Conservation (phyloP, 2,113 vertebrate genomes). For the Erinaceus europaeus region DNA sequence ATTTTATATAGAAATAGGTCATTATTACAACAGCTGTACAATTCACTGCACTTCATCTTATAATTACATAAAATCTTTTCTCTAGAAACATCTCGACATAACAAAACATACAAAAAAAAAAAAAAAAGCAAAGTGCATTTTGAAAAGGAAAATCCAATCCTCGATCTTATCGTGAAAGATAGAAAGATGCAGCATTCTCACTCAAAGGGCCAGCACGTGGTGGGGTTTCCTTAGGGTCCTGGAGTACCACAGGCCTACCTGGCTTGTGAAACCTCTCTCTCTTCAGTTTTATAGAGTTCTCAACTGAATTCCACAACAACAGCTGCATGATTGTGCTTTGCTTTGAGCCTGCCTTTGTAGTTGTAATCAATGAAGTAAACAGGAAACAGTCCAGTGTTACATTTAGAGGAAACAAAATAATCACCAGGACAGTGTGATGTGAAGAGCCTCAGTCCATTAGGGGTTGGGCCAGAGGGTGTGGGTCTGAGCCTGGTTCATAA, state of each 20-base stretch:
- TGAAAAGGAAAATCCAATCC: conserved; percentile 81
- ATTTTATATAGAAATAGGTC: conserved; percentile 90
- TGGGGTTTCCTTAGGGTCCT: conserved; percentile 65
- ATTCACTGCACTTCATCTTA: conserved; percentile 84
- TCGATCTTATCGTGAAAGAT: conserved; percentile 78
- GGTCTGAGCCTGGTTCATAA: conserved; percentile 56
- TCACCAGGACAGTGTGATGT: conserved; percentile 19
- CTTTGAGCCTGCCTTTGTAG: conserved; percentile 53
- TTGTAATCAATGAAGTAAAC: conserved; percentile 51
- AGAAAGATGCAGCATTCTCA: conserved; percentile 78
- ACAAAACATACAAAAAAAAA: conserved; percentile 87
- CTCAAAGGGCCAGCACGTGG: conserved; percentile 72
- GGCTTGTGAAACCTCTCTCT: conserved; percentile 45
- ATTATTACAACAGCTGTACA: conserved; percentile 88
- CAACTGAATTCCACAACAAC: conserved; percentile 11
- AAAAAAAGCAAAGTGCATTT: conserved; percentile 87
- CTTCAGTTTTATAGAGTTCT: neutral
- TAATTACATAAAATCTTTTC: conserved; percentile 87
- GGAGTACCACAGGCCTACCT: conserved; percentile 18
- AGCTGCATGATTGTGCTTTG: conserved; percentile 75
- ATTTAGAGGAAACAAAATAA: neutral
- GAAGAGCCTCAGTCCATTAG: conserved; percentile 61
- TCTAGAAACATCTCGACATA: conserved; percentile 87
- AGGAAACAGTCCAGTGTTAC: conserved; percentile 76
- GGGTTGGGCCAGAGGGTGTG: conserved; percentile 49